Evolutionary conservation across 2,113 vertebrate species (phyloP), one percentile per base, ranked within the genome.

Genomic region (Dicaeum eximium): DNA sequence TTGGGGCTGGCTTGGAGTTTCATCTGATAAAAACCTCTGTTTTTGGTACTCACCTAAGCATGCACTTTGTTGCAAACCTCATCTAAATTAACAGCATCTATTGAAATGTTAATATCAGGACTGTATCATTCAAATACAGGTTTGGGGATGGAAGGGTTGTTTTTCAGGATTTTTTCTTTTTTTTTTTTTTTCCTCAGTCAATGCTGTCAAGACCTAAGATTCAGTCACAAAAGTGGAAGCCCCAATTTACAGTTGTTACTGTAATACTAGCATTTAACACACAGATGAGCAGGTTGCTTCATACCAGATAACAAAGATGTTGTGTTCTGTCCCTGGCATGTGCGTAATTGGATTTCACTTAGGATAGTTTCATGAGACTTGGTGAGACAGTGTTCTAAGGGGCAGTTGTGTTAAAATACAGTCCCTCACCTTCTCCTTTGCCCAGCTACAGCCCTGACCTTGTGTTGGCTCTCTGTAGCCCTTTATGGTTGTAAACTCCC

Each of bases 1-100:
- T 23, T n/a, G 31, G 67, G 53, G 33, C 64, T 96, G 82, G 80
- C 87, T 64, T 86, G 28, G 51, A 30, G 30, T 94, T 95, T 87
- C 71, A 51, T 85, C 53, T 72, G 74, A 79, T 82, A 64, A 80
- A 78, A 83, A 2, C n/a, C 47, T 40, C 45, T 71, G 11, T 37
- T 92, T 78, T 93, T 82, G 77, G 22, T 81, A 40, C 73, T 83
- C 78, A 58, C 33, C 42, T 70, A 58, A 37, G 70, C 22, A 70
- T 12, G 47, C 35, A 23, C 0, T 86, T 58, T 82, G 27, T 45
- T 65, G 30, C 25, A 94, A 40, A 21, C 72, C 66, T 75, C 30
- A 61, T 88, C 21, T 62, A 42, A 90, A 86, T 47, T 66, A 87
- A 45, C 15, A 77, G 15, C 11, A 74, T 70, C 3, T 73, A 9